A percentile compares a stretch with the other conserved stretches of the same genome.
phyloP scores from a whole-genome alignment of 1,140 invertebrate species.

The Drosophila burlai region DNA sequence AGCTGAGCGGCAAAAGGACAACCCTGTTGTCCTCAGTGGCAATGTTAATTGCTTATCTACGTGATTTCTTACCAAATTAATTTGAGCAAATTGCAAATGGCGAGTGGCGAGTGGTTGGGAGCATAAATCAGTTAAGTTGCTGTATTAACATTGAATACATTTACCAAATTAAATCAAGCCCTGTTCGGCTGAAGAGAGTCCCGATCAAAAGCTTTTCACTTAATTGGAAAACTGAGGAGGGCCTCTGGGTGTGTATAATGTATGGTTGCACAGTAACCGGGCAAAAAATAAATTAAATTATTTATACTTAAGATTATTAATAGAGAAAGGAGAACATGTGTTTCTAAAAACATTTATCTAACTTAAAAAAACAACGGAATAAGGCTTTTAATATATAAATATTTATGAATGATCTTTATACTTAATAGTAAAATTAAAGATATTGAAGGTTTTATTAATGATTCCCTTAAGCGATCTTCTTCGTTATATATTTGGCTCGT shows the following conservation, averaged over 20 bases:
- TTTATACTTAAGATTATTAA: background rate
- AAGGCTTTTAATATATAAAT: background rate
- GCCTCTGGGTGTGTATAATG: background rate
- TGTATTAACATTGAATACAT: slow-evolving; percentile 84
- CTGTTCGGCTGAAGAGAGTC: slow-evolving; percentile 49
- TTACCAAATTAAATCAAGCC: slow-evolving; percentile 78
- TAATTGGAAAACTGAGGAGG: slow-evolving; percentile 68
- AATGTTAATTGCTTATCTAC: slow-evolving; percentile 85
- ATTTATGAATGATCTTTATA: background rate
- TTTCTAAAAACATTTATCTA: background rate
- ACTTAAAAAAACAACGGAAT: background rate
- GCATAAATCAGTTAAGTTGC: slow-evolving; percentile 81
- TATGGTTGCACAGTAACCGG: background rate
- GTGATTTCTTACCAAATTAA: slow-evolving; percentile 85
- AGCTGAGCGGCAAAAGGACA: slow-evolving; percentile 10
- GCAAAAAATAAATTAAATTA: background rate
- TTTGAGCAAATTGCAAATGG: slow-evolving; percentile 79
- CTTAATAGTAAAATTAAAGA: background rate
- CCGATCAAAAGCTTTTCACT: slow-evolving; percentile 68
- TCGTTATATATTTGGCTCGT: slow-evolving; percentile 7
- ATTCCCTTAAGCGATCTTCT: background rate
- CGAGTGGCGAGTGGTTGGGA: slow-evolving; percentile 41
- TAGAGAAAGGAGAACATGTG: background rate
- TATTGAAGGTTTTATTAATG: background rate
- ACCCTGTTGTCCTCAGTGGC: slow-evolving; percentile 35